A percentile compares a stretch with the other conserved stretches of the same genome.
Conservation (phyloP, 2,797 vertebrate genomes). For the Coreius guichenoti region DNA sequence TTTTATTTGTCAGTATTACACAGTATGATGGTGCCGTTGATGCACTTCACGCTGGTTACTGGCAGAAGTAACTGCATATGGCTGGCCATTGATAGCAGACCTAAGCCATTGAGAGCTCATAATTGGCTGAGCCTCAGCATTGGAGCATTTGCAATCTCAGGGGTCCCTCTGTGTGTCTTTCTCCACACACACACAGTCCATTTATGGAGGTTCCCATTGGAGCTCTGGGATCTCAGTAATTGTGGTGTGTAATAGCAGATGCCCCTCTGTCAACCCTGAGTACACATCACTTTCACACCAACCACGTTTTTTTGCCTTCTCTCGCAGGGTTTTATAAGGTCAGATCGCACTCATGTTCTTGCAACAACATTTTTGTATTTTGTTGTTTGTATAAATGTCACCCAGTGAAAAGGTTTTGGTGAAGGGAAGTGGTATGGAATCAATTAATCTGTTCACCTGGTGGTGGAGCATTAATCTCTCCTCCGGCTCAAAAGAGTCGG, state of each 20-base stretch:
- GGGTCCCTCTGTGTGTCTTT: constrained; percentile 26
- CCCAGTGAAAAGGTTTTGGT: constrained; percentile 33
- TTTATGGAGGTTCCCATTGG: constrained; percentile 45
- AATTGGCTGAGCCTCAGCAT: constrained; percentile 55
- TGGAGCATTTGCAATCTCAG: constrained; percentile 52
- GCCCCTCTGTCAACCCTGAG: constrained; percentile 52
- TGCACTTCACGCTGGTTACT: constrained; percentile 41
- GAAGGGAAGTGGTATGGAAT: constrained; percentile 32
- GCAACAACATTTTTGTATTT: constrained; percentile 44
- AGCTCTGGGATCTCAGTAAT: constrained; percentile 55
- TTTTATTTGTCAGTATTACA: constrained; percentile 50
- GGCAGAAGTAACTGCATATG: constrained; percentile 52
- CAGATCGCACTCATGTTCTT: constrained; percentile 46
- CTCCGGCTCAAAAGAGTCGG: background rate
- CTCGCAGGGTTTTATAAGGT: constrained; percentile 38
- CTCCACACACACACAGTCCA: constrained; percentile 32
- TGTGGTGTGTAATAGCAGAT: constrained; percentile 55
- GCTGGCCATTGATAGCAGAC: constrained; percentile 52
- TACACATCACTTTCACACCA: constrained; percentile 40
- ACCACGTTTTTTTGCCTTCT: background rate
- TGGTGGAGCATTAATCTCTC: constrained; percentile 31
- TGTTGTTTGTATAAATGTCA: constrained; percentile 49
- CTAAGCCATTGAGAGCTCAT: constrained; percentile 50
- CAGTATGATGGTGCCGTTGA: constrained; percentile 39
- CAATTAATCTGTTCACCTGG: constrained; percentile 47